These are phyloP conservation scores for Flexamia atlantica DNA, from an alignment of 2,888 invertebrate genomes.

Conservation along the genomic window DNA sequence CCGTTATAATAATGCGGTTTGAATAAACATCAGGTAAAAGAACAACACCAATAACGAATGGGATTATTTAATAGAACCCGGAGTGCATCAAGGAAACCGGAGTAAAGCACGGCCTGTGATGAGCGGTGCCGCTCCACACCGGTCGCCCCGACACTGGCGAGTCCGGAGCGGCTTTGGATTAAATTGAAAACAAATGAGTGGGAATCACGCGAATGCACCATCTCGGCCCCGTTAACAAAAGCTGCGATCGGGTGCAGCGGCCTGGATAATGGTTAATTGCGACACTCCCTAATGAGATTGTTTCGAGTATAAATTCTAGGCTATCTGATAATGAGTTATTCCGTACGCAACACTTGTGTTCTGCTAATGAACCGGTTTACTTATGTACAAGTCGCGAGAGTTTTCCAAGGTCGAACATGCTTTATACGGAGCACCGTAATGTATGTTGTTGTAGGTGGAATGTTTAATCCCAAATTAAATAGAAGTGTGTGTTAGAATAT, in stretches of 20 bases:
- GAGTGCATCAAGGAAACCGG: not conserved
- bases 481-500: too few species aligned
- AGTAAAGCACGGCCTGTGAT: not conserved
- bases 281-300: conserved; percentile 16
- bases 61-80: too few species aligned
- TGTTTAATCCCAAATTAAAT: too few species aligned
- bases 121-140: conserved; percentile 4
- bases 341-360: conserved; percentile 26
- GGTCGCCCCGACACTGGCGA: not conserved
- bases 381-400: conserved; percentile 19
- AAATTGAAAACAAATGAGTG: conserved; percentile 35
- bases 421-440: too few species aligned
- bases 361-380: conserved; percentile 38
- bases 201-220: conserved; percentile 11
- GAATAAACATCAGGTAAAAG: too few species aligned
- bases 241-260: not conserved
- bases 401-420: not conserved
- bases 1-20: too few species aligned
- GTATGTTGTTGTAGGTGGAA: too few species aligned
- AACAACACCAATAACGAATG: too few species aligned
- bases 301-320: conserved; percentile 15
- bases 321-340: conserved; percentile 41
- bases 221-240: conserved; percentile 10
- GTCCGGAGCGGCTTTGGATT: conserved; percentile 28
- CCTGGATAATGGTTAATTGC: conserved; percentile 20